phyloP scores from a whole-genome alignment of 2,113 vertebrate genomes.

The Mionectes macconnelli region DNA sequence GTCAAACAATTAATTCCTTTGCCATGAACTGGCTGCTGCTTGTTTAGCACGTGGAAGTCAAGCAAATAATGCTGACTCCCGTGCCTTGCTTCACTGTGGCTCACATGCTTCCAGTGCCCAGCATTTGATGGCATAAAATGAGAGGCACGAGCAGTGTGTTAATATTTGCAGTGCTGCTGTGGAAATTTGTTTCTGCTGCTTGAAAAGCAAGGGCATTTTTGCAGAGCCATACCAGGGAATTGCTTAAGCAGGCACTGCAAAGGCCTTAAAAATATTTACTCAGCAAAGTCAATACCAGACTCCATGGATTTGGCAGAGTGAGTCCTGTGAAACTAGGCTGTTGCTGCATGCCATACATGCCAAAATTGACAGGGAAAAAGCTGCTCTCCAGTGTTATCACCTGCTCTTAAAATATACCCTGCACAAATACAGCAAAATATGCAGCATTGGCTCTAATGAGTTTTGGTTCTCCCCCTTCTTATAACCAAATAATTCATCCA shows the following conservation, averaged over 20 bases:
- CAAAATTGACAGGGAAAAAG: background rate
- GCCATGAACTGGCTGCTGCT: background rate
- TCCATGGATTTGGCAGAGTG: background rate
- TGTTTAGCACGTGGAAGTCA: background rate
- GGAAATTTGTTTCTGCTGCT: background rate
- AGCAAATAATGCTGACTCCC: background rate
- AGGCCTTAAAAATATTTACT: constrained; percentile 26
- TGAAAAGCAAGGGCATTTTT: background rate
- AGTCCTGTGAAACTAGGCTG: background rate
- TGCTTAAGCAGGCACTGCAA: background rate
- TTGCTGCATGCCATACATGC: background rate
- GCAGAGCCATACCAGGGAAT: background rate
- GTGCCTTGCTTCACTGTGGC: background rate
- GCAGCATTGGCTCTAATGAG: background rate
- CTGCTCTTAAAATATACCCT: background rate
- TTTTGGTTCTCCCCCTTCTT: background rate
- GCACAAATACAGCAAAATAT: background rate
- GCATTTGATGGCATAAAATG: background rate
- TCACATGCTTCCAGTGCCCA: background rate
- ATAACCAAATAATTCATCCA: background rate
- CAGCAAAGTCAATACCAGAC: background rate
- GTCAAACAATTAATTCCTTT: background rate
- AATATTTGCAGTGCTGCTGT: background rate
- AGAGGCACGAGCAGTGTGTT: background rate
- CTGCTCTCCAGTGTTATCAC: background rate